Percentiles rank a stretch among this genome's conserved stretches.
phyloP scores from a whole-genome alignment of 2,113 vertebrate genomes.

The Piaya cayana region DNA sequence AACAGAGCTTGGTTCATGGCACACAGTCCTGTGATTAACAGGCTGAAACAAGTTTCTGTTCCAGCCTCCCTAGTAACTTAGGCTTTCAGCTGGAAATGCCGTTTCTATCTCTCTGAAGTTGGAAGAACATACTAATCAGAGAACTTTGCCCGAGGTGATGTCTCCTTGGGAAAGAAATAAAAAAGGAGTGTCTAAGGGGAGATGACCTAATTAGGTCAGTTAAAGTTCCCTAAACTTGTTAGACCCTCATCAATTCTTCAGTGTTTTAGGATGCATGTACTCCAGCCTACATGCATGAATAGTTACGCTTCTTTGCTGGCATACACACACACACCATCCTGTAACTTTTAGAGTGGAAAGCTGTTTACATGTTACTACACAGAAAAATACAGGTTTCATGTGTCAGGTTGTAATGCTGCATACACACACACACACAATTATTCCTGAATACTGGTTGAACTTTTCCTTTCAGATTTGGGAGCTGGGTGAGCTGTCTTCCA shows the following conservation, averaged over 20 bases:
- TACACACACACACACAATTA: neutral
- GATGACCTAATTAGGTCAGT: neutral
- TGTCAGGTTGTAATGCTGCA: neutral
- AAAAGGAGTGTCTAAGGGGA: neutral
- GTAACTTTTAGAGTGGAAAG: neutral
- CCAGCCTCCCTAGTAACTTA: conserved; percentile 19
- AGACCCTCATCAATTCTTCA: neutral
- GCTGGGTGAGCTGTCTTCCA: neutral
- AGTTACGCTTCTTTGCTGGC: neutral
- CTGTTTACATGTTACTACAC: neutral
- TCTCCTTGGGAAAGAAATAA: conserved; percentile 20
- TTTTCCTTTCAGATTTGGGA: neutral
- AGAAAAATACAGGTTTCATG: neutral
- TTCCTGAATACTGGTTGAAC: neutral
- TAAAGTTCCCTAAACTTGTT: neutral
- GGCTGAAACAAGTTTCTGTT: conserved; percentile 44
- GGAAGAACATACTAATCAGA: conserved; percentile 6
- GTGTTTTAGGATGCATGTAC: neutral
- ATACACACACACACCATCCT: too few species aligned
- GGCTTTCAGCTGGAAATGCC: conserved; percentile 34
- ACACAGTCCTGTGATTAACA: conserved; percentile 36
- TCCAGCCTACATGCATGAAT: neutral
- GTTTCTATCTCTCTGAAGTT: conserved; percentile 9
- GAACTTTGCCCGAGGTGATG: neutral
- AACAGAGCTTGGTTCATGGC: conserved; percentile 39